A percentile compares a stretch with the other conserved stretches of the same genome.
phyloP scores from a whole-genome alignment of 2,797 vertebrate genomes.

The Chelidonichthys spinosus region DNA sequence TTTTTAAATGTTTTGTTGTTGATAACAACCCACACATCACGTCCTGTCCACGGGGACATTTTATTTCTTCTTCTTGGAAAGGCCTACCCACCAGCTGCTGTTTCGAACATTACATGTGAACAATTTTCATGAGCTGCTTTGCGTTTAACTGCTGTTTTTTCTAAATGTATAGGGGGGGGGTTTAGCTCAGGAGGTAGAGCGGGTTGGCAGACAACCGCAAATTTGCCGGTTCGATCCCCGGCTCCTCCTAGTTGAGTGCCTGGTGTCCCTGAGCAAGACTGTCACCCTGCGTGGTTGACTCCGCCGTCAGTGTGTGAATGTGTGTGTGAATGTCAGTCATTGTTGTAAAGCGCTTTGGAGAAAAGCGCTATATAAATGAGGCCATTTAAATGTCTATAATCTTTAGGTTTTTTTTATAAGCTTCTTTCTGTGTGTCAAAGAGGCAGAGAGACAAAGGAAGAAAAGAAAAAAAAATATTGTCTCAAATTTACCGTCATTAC shows the following conservation, averaged over 20 bases:
- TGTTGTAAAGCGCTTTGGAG: no score
- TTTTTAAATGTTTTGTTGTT: background rate
- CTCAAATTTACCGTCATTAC: background rate
- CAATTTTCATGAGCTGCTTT: background rate
- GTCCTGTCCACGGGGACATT: conserved; percentile 9
- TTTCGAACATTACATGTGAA: background rate
- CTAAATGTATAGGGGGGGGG: no score
- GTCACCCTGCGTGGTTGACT: no score
- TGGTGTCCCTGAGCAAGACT: no score
- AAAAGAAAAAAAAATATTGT: background rate
- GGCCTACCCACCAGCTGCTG: conserved; percentile 7
- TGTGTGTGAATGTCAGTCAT: no score
- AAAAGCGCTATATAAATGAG: no score
- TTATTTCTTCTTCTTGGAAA: background rate
- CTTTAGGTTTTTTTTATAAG: background rate
- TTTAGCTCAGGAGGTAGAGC: no score
- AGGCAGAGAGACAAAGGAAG: background rate
- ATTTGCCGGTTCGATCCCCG: no score
- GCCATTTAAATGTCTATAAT: no score
- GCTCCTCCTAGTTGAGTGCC: no score
- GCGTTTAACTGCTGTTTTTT: background rate
- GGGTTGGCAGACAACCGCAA: no score
- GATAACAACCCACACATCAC: conserved; percentile 13
- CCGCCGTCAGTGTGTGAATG: no score
- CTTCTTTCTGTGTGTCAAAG: background rate